Base-by-base conservation (phyloP, 2,888 invertebrate genomes). In the Lissonota sp. region DNA sequence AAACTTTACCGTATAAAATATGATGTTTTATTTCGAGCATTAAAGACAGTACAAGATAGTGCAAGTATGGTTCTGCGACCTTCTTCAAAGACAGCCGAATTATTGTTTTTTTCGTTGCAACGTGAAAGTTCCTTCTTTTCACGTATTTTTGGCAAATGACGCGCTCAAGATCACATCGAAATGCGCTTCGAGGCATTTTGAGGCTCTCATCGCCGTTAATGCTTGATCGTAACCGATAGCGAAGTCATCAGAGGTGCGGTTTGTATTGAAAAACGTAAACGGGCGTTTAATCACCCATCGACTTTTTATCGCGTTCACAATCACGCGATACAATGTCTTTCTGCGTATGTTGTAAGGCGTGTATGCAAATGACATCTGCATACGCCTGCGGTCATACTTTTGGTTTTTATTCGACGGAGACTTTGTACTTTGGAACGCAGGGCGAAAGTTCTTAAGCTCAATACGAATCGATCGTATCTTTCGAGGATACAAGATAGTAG, bases 251-350 rank as follows among this genome's bases (percentile, higher is more conserved):
- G 49, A 64, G 57, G 39, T 39, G 58, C 39, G 37, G 51, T 46
- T 67, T 75, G 77, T 72, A 46, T 26, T 44, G 51, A 57, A 64
- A 57, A 64, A 12, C 37, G 55, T 39, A 73, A 40, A 4, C 12
- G 60, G 37, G 44, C 70, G 76, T 70, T 76, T 57, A 70, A 71
- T 71, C 71, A 53, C 55, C 6, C 67, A 53, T 75, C 67, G 62
- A 69, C 39, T 69, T 75, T 69, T 58, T 39, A 58, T 58, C 58
- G 58, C n/a, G 6, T 12, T 58, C 39, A 26, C 40, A 39, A 39
- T 39, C 58, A 10, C 10, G 58, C 37, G 37, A 39, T 58, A 58
- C 39, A 58, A 58, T 58, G 58, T 58, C 12, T 58, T 3, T 37
- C 6, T 26, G 26, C 26, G 3, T 26, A 26, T 26, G 26, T 26